These are phyloP conservation scores for Xenopus laevis DNA, from an alignment of 2,113 vertebrate genomes.

Conservation along the genomic window DNA sequence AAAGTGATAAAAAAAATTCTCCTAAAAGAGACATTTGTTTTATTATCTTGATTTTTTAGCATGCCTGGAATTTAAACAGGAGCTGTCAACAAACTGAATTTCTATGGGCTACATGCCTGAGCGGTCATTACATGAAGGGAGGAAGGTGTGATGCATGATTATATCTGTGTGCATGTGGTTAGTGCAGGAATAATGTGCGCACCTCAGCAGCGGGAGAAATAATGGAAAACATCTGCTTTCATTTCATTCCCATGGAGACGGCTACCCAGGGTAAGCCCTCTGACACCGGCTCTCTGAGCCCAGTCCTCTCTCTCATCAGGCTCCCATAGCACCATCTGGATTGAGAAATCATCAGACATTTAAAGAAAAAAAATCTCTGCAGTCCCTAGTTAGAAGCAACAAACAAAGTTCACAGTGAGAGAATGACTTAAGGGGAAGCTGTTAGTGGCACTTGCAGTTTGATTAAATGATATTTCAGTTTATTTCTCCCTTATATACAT, in stretches of 20 bases:
- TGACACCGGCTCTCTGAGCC: conserved; percentile 21
- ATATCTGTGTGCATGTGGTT: not conserved
- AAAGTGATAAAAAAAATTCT: too few relatives aligned
- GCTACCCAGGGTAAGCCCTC: conserved; percentile 28
- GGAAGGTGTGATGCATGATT: conserved; percentile 39
- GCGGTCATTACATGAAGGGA: conserved; percentile 36
- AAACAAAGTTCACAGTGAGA: conserved; percentile 45
- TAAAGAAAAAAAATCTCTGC: not conserved
- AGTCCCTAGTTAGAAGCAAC: conserved; percentile 23
- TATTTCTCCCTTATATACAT: too few relatives aligned
- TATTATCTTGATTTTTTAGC: too few relatives aligned
- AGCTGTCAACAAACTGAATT: conserved; percentile 51
- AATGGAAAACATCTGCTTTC: conserved; percentile 50
- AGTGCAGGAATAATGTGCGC: conserved; percentile 32
- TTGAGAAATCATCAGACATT: conserved; percentile 15
- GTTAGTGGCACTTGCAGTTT: not conserved
- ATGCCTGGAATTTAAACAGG: conserved; percentile 47
- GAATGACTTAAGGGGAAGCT: conserved; percentile 13
- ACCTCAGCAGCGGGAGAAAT: conserved; percentile 10
- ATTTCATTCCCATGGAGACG: conserved; percentile 26
- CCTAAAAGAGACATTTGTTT: too few relatives aligned
- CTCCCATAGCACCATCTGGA: conserved; percentile 43
- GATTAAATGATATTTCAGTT: conserved; percentile 8
- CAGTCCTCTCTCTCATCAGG: conserved; percentile 1
- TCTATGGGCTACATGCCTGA: conserved; percentile 38